Evolutionary conservation across 2,113 vertebrate species (phyloP), one percentile per base, ranked within the genome.

Genomic region (Indri indri): DNA sequence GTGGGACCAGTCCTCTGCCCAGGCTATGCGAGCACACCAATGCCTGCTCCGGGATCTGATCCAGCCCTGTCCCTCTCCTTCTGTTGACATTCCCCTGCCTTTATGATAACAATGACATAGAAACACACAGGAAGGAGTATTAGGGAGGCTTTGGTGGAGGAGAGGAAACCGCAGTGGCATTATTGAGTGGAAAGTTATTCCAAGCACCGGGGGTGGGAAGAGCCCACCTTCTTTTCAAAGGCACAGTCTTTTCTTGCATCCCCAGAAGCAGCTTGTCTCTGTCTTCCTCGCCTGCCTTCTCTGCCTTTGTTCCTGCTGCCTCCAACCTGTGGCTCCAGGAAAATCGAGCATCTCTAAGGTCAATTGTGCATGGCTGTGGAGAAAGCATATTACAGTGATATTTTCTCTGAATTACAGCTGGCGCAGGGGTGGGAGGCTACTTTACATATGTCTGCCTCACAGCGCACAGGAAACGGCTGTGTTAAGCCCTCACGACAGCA

Each of bases 401-500:
- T 77, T 77, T 96, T 40, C 95, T 85, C 71, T 45, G 95, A 74
- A 87, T 83, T 95, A 45, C 92, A 92, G 85, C 88, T 30, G 52
- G 91, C 3, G 0, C 54, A 14, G 79, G 80, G 83, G 40, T 25
- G 27, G 70, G 91, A 83, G 90, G n/a, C 94, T 34, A 71, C 81
- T 83, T 93, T 88, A 45, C 94, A 77, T 76, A 54, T 95, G 96
- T 96, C 9, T 22, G 85, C 74, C 34, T 74, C 77, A 0, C 8
- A 0, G 37, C 14, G 25, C 88, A 68, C 23, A 1, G 86, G 71
- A 76, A 84, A 90, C 25, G 30, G 70, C 89, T 50, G 34, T 89
- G 95, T 95, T 96, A 96, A 97, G 93, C 94, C 50, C 52, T 70
- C 86, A 95, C 95, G 90, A 94, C 82, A n/a, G 91, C 0, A 32